Evolutionary conservation across 2,888 invertebrate species (phyloP), one percentile per base, ranked within the genome.

Genomic region (Fragum fragum): DNA sequence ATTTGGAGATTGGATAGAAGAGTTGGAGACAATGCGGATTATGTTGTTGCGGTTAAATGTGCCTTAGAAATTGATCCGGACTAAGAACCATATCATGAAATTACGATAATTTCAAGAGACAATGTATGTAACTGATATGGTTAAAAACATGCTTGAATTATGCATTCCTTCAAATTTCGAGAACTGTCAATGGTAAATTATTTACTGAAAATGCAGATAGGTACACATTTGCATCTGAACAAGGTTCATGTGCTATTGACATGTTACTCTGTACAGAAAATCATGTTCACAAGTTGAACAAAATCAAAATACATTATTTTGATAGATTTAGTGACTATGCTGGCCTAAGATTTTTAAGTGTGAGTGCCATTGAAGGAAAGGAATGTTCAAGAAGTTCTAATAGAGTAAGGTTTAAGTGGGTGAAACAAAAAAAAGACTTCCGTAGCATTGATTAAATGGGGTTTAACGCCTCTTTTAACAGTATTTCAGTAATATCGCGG

Each of bases 241-340:
- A 23, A n/a, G 53, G 71, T 18, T 47, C 26, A 7, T 26, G 6
- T n/a, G 70, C 42, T 26, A 70, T 47, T 52, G 70, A 70, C 26
- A 32, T 32, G 6, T 47, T 70, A 26, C 21, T 70, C 18, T 42
- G 23, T 18, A 47, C 1, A 9, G 70, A 70, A 21, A 6, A 26
- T 21, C 14, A 70, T 29, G 7, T 42, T 52, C 2, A n/a, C 1
- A 42, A 14, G 18, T 21, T 70, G 5, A 28, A 26, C 2, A 14
- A n/a, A 11, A 11, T 70, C 21, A 70, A 16, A 7, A 23, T 70
- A 47, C 6, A 47, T 42, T 2, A 70, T 21, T 70, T 70, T n/a
- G 47, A 70, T 28, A 47, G 3, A 21, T 70, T 70, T n/a, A 47
- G 47, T 52, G 70, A 70, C 23, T 47, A 70, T 70, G 70, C 70